A percentile compares a stretch with the other conserved stretches of the same genome.
phyloP scores from a whole-genome alignment of 2,113 vertebrate species.

The Tonatia bakeri region DNA sequence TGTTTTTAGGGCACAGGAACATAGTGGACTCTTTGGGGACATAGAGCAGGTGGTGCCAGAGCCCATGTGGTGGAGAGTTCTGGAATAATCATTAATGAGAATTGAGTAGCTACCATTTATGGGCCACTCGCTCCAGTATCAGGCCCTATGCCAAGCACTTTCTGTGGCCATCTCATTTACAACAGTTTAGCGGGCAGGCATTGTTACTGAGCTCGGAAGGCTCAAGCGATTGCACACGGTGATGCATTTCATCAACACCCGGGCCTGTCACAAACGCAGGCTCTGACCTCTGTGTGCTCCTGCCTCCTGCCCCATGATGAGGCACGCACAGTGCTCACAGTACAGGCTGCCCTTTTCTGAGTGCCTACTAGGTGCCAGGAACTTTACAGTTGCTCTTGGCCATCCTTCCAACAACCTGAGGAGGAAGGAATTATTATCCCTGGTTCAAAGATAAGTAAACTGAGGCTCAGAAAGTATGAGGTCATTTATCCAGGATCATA shows the following conservation, averaged over 20 bases:
- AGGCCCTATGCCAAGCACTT: background rate
- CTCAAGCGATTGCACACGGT: background rate
- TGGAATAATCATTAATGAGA: background rate
- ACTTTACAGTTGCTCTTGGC: background rate
- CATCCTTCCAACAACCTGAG: background rate
- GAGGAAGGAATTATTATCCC: background rate
- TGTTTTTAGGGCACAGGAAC: background rate
- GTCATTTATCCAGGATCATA: background rate
- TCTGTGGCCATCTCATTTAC: background rate
- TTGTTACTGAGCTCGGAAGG: background rate
- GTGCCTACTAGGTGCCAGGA: background rate
- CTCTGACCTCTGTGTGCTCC: fast-evolving
- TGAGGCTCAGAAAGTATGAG: background rate
- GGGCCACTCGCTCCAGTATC: background rate
- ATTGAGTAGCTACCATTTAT: background rate
- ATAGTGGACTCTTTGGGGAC: background rate
- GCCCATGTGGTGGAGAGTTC: background rate
- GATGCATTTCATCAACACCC: background rate
- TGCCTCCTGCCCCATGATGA: background rate
- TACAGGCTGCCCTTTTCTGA: background rate
- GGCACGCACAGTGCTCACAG: background rate
- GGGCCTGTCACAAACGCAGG: too few relatives aligned
- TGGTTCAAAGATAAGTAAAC: background rate
- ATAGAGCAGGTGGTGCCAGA: background rate
- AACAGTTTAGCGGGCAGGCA: background rate